These are phyloP conservation scores for Thecocarcelia acutangulata DNA, from an alignment of 2,888 invertebrate genomes.

Conservation along the genomic window DNA sequence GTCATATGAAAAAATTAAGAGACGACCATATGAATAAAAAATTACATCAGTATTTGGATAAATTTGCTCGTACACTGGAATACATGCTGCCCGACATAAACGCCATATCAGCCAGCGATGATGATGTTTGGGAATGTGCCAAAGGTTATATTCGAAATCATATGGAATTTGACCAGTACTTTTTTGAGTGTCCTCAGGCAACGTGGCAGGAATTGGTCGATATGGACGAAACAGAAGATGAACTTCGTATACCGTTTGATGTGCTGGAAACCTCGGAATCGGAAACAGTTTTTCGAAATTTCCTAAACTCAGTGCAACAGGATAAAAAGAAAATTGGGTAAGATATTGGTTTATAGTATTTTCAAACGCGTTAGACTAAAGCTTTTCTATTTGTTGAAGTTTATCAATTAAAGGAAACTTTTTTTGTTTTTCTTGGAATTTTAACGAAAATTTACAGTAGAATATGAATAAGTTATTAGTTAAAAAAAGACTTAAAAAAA, in stretches of 20 bases:
- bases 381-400: too few species aligned
- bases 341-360: slow-evolving; percentile 71
- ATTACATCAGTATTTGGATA: slow-evolving; percentile 89
- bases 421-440: too few species aligned
- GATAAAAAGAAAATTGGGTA: slow-evolving; percentile 96
- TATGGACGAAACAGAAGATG: slow-evolving; percentile 84
- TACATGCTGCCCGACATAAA: slow-evolving; percentile 90
- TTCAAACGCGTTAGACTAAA: too few species aligned
- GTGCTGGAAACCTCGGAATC: slow-evolving; percentile 95
- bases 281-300: slow-evolving; percentile 94
- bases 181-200: slow-evolving; percentile 91
- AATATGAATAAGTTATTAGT: too few species aligned
- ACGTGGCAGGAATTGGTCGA: slow-evolving; percentile 89
- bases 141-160: slow-evolving; percentile 93
- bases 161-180: slow-evolving; percentile 96
- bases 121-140: slow-evolving; percentile 93
- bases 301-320: slow-evolving; percentile 94
- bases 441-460: too few species aligned
- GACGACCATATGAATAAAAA: slow-evolving; percentile 90
- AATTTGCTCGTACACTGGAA: slow-evolving; percentile 88
- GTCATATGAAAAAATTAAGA: slow-evolving; percentile 90
- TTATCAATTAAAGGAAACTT: too few species aligned
- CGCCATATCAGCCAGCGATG: slow-evolving; percentile 83
- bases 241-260: slow-evolving; percentile 94
- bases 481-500: too few species aligned